Evolutionary conservation across 2,797 vertebrate genomes (phyloP).

Genomic region (Heterohyrax brucei): DNA sequence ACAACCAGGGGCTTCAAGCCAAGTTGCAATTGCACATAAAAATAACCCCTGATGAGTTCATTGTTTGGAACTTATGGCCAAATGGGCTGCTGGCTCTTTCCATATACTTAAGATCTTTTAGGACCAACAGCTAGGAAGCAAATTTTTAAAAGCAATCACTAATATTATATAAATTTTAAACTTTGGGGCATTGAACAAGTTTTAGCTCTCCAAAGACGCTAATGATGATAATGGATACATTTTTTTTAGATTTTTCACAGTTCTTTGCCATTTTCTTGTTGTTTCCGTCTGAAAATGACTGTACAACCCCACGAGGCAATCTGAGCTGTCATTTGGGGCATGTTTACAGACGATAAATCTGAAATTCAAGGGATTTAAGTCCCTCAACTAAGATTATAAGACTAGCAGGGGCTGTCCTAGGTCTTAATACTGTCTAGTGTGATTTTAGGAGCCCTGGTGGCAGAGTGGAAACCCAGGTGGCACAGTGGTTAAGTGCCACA

Average conservation of each 20-base stretch:
- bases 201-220: constrained; percentile 28
- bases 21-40: constrained; percentile 85
- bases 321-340: background rate
- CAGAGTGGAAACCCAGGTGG: too few relatives aligned
- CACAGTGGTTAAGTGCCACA: too few relatives aligned
- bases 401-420: background rate
- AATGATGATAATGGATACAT: background rate
- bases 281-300: constrained; percentile 46
- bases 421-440: background rate
- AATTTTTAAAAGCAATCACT: constrained; percentile 83
- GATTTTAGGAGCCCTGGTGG: background rate
- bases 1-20: constrained; percentile 78
- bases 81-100: constrained; percentile 84
- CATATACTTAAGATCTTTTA: constrained; percentile 86
- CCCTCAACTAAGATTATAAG: background rate
- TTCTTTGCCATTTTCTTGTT: background rate
- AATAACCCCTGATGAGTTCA: constrained; percentile 89
- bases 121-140: constrained; percentile 82
- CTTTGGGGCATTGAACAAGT: constrained; percentile 80
- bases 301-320: background rate
- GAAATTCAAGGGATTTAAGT: background rate
- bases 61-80: constrained; percentile 88
- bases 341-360: background rate
- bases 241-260: constrained; percentile 30
- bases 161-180: constrained; percentile 75